Conservation (phyloP, 2,797 vertebrate species). For the Momotus momota region DNA sequence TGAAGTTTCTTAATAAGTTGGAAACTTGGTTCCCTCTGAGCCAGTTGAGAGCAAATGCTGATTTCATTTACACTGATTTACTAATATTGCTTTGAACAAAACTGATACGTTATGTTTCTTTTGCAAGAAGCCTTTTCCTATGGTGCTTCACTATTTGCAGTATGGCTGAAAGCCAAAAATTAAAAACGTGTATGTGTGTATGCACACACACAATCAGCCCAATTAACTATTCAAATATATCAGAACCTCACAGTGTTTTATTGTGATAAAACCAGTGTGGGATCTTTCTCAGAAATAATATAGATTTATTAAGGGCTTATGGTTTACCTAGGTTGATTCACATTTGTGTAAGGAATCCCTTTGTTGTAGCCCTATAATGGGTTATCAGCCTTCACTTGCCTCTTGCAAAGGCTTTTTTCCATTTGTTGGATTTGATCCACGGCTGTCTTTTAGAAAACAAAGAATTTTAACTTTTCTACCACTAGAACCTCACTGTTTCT, state of each 20-base stretch:
- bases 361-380: not conserved
- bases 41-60: not conserved
- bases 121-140: not conserved
- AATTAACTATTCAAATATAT: not conserved
- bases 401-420: not conserved
- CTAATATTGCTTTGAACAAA: conserved; percentile 15
- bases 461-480: not conserved
- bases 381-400: not conserved
- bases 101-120: not conserved
- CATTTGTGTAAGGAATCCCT: not conserved
- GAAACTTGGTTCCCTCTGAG: not conserved
- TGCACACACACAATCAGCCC: not conserved
- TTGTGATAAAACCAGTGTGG: not conserved
- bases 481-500: not conserved
- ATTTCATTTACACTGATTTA: conserved; percentile 10
- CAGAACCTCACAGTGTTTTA: not conserved
- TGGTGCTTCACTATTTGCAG: not conserved
- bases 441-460: not conserved
- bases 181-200: not conserved
- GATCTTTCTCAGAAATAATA: not conserved
- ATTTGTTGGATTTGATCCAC: not conserved
- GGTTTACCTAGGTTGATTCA: not conserved
- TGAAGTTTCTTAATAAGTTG: conserved; percentile 46
- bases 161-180: not conserved
- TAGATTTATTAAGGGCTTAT: not conserved